Conservation (phyloP, 2,888 invertebrate species). For the Pheosia tremula region DNA sequence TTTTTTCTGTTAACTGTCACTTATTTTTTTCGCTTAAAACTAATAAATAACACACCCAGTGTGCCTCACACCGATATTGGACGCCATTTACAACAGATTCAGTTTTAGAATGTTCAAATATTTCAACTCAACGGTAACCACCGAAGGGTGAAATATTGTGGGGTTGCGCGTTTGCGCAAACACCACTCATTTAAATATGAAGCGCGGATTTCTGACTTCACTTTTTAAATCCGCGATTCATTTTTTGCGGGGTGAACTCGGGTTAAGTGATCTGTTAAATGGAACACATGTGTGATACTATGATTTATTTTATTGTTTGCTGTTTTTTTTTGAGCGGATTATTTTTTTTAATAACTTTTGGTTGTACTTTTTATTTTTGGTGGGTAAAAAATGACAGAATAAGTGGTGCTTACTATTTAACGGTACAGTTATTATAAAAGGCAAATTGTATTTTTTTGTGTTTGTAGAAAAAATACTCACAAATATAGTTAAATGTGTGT, state of each 20-base stretch:
- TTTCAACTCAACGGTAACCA: conserved; percentile 56
- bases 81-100: conserved; percentile 53
- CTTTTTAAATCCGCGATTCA: conserved; percentile 51
- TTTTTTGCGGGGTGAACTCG: conserved; percentile 36
- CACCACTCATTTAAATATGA: conserved; percentile 60
- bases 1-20: too few relatives aligned
- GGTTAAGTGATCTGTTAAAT: conserved; percentile 54
- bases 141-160: conserved; percentile 74
- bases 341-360: conserved; percentile 5
- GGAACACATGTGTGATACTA: conserved; percentile 50
- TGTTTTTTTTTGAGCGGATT: conserved; percentile 26
- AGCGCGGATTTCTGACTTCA: conserved; percentile 35
- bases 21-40: not conserved
- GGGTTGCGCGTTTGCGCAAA: conserved; percentile 46
- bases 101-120: conserved; percentile 65
- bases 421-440: too few relatives aligned
- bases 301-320: conserved; percentile 6
- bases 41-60: conserved; percentile 24
- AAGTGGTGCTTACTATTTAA: too few relatives aligned
- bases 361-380: too few relatives aligned
- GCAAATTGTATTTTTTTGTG: too few relatives aligned
- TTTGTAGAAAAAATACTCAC: too few relatives aligned
- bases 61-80: conserved; percentile 37
- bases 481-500: too few relatives aligned
- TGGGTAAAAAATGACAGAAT: too few relatives aligned